Evolutionary conservation across 2,888 invertebrate species (phyloP).

Genomic region (Melieria picta): DNA sequence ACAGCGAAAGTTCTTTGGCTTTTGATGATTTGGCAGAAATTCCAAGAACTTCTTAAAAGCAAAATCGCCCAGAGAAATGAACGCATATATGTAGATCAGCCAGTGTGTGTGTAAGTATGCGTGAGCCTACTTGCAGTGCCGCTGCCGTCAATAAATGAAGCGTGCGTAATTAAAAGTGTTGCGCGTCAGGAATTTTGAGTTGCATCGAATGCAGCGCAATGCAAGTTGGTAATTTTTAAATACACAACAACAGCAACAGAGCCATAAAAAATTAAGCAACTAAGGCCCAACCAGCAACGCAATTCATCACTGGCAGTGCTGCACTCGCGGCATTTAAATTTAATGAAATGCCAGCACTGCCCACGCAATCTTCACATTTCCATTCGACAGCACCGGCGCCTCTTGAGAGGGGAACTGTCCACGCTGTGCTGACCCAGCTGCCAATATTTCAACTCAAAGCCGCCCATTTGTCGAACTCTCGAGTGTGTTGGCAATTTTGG

Average conservation of each 20-base stretch:
- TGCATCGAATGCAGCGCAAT: constrained; percentile 6
- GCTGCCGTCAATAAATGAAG: constrained; percentile 24
- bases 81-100: background rate
- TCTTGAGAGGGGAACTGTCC: too few species aligned
- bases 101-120: background rate
- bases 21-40: constrained; percentile 27
- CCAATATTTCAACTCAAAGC: too few species aligned
- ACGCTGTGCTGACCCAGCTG: too few species aligned
- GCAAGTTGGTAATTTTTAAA: background rate
- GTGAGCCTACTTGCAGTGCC: background rate
- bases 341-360: constrained; percentile 6
- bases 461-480: too few species aligned
- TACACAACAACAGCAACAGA: background rate
- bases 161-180: constrained; percentile 28
- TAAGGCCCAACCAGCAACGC: background rate
- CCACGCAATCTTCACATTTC: background rate
- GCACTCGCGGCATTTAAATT: constrained; percentile 10
- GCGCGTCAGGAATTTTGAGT: constrained; percentile 6
- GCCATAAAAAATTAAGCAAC: background rate
- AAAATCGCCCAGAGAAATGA: constrained; percentile 1
- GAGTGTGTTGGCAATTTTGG: too few species aligned
- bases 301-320: background rate
- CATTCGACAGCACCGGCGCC: background rate
- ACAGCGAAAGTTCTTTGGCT: background rate
- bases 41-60: constrained; percentile 24